Evolutionary conservation across 2,888 invertebrate species (phyloP), one percentile per base, ranked within the genome.

Genomic region (Hyles lineata): DNA sequence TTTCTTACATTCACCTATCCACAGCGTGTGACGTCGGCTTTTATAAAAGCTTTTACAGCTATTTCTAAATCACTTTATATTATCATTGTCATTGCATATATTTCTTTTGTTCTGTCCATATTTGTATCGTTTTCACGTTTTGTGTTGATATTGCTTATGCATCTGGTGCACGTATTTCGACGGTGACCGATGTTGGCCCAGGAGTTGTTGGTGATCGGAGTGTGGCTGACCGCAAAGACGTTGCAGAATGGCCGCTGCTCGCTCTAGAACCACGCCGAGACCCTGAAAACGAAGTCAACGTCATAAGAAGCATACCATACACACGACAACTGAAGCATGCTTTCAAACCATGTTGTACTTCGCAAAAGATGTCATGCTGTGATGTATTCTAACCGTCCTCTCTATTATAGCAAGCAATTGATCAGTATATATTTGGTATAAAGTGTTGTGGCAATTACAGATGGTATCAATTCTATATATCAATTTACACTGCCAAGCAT

Each of bases 181-280:
- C 97, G 78, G 97, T 97, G 76, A 97, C 96, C 85, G 94, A 94
- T 21, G 94, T 92, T 2, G 94, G 95, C 59, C 94, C 93, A 0
- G 91, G 88, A 0, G 91, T 83, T 19, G 92, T 94, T 1, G 92
- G 94, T 19, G 92, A 94, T 59, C 89, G 89, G 23, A 89, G 90
- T 80, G 86, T 96, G 76, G 96, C 96, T 73, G 97, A 96, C 82
- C 96, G 95, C 79, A 96, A 90, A 35, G 97, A 97, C 29, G 96
- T 95, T 71, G 96, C 97, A n/a, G 97, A 97, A 73, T 97, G 96
- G 81, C 96, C 97, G 87, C 97, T 97, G 89, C 97, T 97, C 70
- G 96, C 96, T 86, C 96, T 96, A 76, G 97, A 97, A 76, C 97
- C 97, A 76, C 97, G 96, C 77, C 97, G 95, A 79, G 93, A 92